These are phyloP conservation scores for Netelia virgata DNA, from an alignment of 2,888 invertebrate genomes.

Conservation along the genomic window DNA sequence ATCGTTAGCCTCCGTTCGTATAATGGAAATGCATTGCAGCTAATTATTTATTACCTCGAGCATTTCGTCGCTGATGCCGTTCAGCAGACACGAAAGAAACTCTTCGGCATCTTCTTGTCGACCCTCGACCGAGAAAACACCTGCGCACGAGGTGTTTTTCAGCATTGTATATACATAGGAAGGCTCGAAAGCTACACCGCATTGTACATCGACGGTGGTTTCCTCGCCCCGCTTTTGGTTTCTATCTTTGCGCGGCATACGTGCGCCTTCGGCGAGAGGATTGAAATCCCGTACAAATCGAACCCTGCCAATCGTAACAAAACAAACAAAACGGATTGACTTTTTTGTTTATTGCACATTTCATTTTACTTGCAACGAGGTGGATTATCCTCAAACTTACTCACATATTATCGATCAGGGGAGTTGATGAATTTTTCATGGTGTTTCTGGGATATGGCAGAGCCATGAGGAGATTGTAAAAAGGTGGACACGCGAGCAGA, in stretches of 20 bases:
- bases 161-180: slow-evolving; percentile 94
- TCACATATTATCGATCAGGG: slow-evolving; percentile 97
- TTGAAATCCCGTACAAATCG: slow-evolving; percentile 93
- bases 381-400: slow-evolving; percentile 81
- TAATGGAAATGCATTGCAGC: neutral
- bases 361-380: neutral
- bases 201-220: slow-evolving; percentile 86
- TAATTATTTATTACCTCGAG: slow-evolving; percentile 88
- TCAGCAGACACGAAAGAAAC: slow-evolving; percentile 96
- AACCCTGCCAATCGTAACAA: slow-evolving; percentile 86
- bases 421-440: slow-evolving; percentile 88
- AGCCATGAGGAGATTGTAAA: slow-evolving; percentile 95
- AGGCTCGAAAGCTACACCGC: slow-evolving; percentile 96
- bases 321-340: slow-evolving; percentile 56
- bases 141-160: slow-evolving; percentile 90
- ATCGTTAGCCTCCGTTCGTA: neutral
- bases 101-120: slow-evolving; percentile 99
- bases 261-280: slow-evolving; percentile 87
- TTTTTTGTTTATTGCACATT: neutral
- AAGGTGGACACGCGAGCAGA: slow-evolving; percentile 96
- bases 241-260: slow-evolving; percentile 85
- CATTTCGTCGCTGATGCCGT: slow-evolving; percentile 98
- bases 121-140: slow-evolving; percentile 92
- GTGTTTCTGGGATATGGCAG: slow-evolving; percentile 88
- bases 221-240: slow-evolving; percentile 84